Percentiles rank a stretch among this genome's conserved stretches.
These are phyloP conservation scores for Andricus curvator DNA, from an alignment of 2,888 invertebrate species.

Conservation along the genomic window DNA sequence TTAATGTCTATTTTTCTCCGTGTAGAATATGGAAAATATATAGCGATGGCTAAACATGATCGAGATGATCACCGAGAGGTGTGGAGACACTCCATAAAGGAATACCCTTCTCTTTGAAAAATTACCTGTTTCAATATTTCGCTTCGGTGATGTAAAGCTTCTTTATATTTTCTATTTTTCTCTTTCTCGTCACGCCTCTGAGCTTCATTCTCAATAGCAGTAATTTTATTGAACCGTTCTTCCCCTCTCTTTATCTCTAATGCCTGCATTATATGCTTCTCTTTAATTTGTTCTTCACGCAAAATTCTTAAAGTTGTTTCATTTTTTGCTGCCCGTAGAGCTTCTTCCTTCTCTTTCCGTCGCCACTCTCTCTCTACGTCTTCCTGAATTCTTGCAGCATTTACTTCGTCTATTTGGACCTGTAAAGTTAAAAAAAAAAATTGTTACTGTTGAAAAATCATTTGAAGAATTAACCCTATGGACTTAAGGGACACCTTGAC, in stretches of 20 bases:
- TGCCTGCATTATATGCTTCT: constrained; percentile 83
- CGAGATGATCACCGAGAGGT: too few species aligned
- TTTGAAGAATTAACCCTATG: too few species aligned
- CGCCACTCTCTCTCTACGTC: constrained; percentile 86
- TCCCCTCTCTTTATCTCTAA: constrained; percentile 84
- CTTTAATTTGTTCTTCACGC: constrained; percentile 81
- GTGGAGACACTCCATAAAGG: too few species aligned
- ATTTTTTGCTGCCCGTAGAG: constrained; percentile 80
- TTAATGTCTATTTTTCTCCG: too few species aligned
- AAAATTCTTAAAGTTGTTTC: constrained; percentile 80
- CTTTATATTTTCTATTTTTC: constrained; percentile 73
- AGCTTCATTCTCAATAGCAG: constrained; percentile 80
- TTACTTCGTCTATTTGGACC: constrained; percentile 80
- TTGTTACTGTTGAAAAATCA: too few species aligned
- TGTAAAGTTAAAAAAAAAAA: constrained; percentile 57
- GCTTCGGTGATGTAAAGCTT: constrained; percentile 81
- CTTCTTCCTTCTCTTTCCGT: constrained; percentile 82
- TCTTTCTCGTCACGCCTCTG: constrained; percentile 80
- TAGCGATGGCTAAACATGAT: too few species aligned
- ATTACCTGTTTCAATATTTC: constrained; percentile 84
- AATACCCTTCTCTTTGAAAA: background rate
- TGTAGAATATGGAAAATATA: too few species aligned
- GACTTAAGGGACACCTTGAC: too few species aligned
- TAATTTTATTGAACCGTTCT: constrained; percentile 82
- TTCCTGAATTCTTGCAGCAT: constrained; percentile 80